Evolutionary conservation across 2,888 invertebrate species (phyloP).

Genomic region (Adelphocoris suturalis): DNA sequence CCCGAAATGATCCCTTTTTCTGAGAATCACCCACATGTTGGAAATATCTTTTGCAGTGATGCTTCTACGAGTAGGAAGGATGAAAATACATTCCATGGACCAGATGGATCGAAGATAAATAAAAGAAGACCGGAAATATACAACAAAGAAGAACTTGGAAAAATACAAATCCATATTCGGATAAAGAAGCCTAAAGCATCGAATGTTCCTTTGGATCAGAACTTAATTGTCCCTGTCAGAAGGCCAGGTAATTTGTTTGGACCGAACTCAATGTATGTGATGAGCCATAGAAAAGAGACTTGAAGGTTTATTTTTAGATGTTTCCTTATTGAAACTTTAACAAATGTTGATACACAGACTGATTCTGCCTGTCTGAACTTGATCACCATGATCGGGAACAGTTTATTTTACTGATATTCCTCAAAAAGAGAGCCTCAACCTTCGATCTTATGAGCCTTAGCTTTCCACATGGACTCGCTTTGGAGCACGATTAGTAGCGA

Average conservation of each 20-base stretch:
- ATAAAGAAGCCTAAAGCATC: slow-evolving; percentile 26
- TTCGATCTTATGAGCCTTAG: too few relatives aligned
- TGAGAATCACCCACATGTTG: neutral
- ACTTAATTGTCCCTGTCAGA: slow-evolving; percentile 20
- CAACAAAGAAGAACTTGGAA: slow-evolving; percentile 11
- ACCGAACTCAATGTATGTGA: neutral
- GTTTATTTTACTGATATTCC: too few relatives aligned
- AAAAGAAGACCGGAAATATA: neutral
- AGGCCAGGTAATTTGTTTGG: slow-evolving; percentile 21
- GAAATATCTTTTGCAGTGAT: neutral
- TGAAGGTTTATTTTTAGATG: too few relatives aligned
- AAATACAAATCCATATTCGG: slow-evolving; percentile 22
- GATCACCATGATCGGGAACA: too few relatives aligned
- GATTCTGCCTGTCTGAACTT: too few relatives aligned
- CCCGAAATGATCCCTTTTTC: too few relatives aligned
- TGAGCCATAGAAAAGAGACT: neutral
- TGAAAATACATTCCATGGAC: slow-evolving; percentile 4
- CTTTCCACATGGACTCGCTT: too few relatives aligned
- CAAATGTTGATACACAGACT: too few relatives aligned
- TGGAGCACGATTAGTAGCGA: too few relatives aligned
- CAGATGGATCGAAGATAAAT: too few relatives aligned
- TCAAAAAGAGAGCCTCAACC: too few relatives aligned
- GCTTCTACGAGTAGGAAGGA: neutral
- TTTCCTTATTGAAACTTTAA: too few relatives aligned
- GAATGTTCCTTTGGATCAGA: slow-evolving; percentile 7